These are phyloP conservation scores for Lacerta bilineata DNA, from an alignment of 2,797 vertebrate species.

Conservation along the genomic window DNA sequence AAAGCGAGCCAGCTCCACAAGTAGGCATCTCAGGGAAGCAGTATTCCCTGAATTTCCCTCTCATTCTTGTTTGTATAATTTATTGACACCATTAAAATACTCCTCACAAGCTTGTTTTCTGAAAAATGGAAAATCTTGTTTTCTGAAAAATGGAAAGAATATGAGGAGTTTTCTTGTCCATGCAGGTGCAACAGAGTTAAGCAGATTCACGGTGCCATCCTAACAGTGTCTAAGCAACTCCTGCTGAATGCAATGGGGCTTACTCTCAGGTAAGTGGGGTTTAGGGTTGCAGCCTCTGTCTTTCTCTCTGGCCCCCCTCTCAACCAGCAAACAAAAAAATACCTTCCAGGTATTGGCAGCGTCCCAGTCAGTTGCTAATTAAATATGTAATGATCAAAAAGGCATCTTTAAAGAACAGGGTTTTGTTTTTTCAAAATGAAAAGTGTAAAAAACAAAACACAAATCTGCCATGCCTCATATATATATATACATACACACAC, in stretches of 20 bases:
- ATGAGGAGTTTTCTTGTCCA: conserved; percentile 52
- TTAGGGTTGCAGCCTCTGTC: not conserved
- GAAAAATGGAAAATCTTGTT: no score
- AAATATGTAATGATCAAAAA: not conserved
- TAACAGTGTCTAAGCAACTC: no score
- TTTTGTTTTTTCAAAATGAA: no score
- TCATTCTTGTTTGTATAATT: not conserved
- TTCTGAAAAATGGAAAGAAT: conserved; percentile 45
- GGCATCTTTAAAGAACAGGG: not conserved
- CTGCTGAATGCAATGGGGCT: no score
- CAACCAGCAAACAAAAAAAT: not conserved
- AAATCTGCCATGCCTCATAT: no score
- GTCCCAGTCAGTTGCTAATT: not conserved
- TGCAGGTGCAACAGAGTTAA: conserved; percentile 64
- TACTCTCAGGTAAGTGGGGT: no score
- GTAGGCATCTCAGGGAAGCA: not conserved
- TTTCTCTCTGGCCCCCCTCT: not conserved
- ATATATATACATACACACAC: no score
- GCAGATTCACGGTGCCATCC: not conserved
- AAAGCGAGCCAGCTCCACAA: not conserved
- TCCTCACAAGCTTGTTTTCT: no score
- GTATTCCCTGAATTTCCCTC: not conserved
- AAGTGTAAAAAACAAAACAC: no score
- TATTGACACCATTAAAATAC: conserved; percentile 30
- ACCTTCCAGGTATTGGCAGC: not conserved